Percentiles rank a stretch among this genome's conserved stretches.
phyloP scores from a whole-genome alignment of 2,888 invertebrate genomes.

The Syritta pipiens region DNA sequence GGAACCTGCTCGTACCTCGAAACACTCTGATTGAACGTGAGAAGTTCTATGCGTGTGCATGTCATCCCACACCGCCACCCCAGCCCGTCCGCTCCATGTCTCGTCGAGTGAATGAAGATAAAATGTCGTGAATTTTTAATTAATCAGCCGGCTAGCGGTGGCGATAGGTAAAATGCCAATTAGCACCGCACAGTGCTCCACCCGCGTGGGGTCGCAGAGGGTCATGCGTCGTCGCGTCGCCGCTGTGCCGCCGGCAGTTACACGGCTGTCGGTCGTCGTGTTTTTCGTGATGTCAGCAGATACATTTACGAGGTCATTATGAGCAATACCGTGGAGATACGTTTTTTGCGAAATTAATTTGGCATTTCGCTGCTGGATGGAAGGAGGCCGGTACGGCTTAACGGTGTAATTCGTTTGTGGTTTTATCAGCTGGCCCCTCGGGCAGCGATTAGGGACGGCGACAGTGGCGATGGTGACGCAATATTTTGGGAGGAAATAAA shows the following conservation, averaged over 20 bases:
- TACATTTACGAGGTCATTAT: conserved; percentile 48
- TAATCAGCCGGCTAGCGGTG: conserved; percentile 31
- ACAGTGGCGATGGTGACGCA: no score
- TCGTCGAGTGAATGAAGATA: conserved; percentile 42
- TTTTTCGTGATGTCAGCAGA: conserved; percentile 13
- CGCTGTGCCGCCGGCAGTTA: conserved; percentile 7
- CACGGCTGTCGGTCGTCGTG: conserved; percentile 7
- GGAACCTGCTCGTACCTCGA: conserved; percentile 35
- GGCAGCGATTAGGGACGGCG: no score
- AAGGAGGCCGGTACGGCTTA: no score
- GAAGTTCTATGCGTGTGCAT: conserved; percentile 36
- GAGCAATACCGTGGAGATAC: background rate
- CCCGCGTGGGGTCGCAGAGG: conserved; percentile 52
- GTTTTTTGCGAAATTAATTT: conserved; percentile 24
- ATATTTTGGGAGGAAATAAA: no score
- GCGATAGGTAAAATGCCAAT: conserved; percentile 58
- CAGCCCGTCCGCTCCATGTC: conserved; percentile 39
- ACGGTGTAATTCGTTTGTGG: no score
- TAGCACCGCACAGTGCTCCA: conserved; percentile 50
- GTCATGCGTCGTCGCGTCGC: conserved; percentile 2
- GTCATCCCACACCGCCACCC: conserved; percentile 40
- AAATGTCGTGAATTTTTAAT: conserved; percentile 62
- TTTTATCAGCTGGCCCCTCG: no score
- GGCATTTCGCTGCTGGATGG: conserved; percentile 41
- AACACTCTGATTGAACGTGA: conserved; percentile 30